Base-by-base conservation (phyloP, 2,797 vertebrate species). In the Gymnopithys bicolor region DNA sequence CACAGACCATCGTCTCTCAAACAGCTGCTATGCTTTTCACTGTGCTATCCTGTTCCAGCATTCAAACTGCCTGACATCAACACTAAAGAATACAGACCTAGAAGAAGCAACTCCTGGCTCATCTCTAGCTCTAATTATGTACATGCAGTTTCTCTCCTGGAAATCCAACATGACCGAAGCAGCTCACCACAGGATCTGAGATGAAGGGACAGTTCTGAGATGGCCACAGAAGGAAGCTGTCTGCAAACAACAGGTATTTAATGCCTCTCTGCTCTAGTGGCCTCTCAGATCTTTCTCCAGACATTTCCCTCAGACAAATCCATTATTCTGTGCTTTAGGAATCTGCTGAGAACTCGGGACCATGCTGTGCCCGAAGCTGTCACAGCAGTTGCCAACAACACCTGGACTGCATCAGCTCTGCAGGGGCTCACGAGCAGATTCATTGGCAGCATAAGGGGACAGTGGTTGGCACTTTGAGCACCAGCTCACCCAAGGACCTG, bases 351-450 rank as follows among this genome's bases (percentile, higher is more conserved):
- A 27, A 9, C 8, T 16, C 2, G 3, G 58, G 71, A 13, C 19
- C 1, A 0, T 8, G 32, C 46, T 4, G 1, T 9, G 5, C 49
- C 55, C 27, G 71, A 24, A 82, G 59, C 32, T 10, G 4, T 32
- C 4, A 63, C 60, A 63, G 39, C 28, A 43, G 39, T 30, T 63
- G 30, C 60, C 56, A 69, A 25, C 74, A 89, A 28, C 55, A 25
- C 5, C 8, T 0, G 5, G 10, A 11, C 3, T 5, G 43, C 6
- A 1, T 6, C 1, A 1, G n/a, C 64, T 33, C 5, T 4, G 1
- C 3, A 7, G n/a, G 51, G 32, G 25, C 37, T 83, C 2, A 0
- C n/a, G 64, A 77, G 69, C 51, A 73, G 35, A 7, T 43, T 21
- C 23, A 16, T 1, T 1, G 5, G 21, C 58, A 43, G n/a, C 1